Evolutionary conservation across 1,140 invertebrate genomes (phyloP), one percentile per base, ranked within the genome.

Genomic region (Aphis craccivora): DNA sequence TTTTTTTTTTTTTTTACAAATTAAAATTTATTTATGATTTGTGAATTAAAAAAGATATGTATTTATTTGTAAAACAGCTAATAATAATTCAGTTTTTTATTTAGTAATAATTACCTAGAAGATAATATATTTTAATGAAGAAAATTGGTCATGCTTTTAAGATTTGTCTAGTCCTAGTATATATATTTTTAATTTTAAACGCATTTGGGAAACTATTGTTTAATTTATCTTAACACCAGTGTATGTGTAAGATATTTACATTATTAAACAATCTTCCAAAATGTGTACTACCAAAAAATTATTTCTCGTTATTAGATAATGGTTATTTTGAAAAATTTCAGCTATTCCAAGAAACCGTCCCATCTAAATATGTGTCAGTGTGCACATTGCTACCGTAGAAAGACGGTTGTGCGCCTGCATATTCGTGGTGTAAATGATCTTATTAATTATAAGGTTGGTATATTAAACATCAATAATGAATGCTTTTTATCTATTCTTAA

Each of bases 221-320:
- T 48, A 35, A 35, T 45, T 81, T n/a, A 30, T 91, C 23, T 91
- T 91, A n/a, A 67, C 11, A 30, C 14, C 37, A 6, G 5, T 23
- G 9, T 48, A 51, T 9, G 25, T n/a, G 1, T 88, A 88, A 51
- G 9, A 60, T 60, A 60, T 60, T 60, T 14, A 53, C 14, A 91
- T 45, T n/a, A 76, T 76, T 35, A 83, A 83, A 81, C 90, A 51
- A 20, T 93, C 37, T 84, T 25, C 35, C 37, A 93, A 93, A 93
- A 93, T 53, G 8, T 67, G 14, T 93, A 55, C 6, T 45, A 40
- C 25, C 35, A 40, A 53, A 55, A 43, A 48, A 93, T 84, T 93
- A 55, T 93, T 93, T 93, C 81, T 93, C 91, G 86, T 93, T 93
- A 93, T 93, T 93, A 93, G 91, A 93, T 93, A 86, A 93, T 93